These are phyloP conservation scores for Tetramorium parvispinum DNA, from an alignment of 1,140 invertebrate species.

Conservation along the genomic window DNA sequence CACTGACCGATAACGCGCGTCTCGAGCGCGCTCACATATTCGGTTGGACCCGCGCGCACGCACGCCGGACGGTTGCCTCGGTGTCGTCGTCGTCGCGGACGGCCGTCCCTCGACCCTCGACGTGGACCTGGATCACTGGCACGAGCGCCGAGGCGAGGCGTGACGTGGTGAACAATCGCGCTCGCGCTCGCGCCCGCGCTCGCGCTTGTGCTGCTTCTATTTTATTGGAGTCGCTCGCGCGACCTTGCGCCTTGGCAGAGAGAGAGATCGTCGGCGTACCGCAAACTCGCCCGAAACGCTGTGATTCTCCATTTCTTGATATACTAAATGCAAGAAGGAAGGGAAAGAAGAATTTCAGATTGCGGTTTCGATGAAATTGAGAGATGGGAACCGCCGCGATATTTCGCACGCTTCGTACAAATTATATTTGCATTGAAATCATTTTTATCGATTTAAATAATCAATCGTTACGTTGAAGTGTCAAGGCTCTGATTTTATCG, in stretches of 20 bases:
- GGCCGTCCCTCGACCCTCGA: neutral
- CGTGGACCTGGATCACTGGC: neutral
- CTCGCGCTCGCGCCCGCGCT: too few relatives aligned
- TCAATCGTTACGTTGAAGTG: too few relatives aligned
- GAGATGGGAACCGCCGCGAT: too few relatives aligned
- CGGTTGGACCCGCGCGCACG: neutral
- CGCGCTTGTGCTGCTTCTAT: slow-evolving; percentile 9
- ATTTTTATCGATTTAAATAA: too few relatives aligned
- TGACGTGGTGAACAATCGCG: neutral
- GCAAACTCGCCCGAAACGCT: neutral
- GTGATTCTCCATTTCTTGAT: neutral
- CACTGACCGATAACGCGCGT: neutral
- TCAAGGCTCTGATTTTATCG: too few relatives aligned
- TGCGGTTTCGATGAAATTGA: too few relatives aligned
- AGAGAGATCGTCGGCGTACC: neutral
- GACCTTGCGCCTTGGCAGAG: neutral
- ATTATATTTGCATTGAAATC: too few relatives aligned
- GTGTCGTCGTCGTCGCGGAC: neutral
- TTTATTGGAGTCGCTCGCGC: neutral
- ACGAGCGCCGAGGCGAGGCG: neutral
- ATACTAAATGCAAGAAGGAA: neutral
- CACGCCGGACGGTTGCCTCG: neutral
- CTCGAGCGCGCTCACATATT: slow-evolving; percentile 7
- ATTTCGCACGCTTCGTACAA: too few relatives aligned
- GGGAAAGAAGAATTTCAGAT: neutral